Evolutionary conservation across 2,888 invertebrate genomes (phyloP).

Genomic region (Tipula unca): DNA sequence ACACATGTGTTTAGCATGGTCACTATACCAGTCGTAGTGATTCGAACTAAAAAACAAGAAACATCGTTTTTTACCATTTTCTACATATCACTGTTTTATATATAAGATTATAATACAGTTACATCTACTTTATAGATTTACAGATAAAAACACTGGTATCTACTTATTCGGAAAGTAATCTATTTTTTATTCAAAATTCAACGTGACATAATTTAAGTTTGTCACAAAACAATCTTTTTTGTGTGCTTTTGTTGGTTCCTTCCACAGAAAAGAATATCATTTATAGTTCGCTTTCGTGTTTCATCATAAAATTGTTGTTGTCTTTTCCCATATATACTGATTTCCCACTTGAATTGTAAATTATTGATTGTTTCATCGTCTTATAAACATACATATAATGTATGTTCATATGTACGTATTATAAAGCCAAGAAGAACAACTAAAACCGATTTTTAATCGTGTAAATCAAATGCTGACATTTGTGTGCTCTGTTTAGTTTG

Average conservation of each 20-base stretch:
- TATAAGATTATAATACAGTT: background rate
- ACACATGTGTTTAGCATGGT: background rate
- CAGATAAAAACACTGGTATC: background rate
- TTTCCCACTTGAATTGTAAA: background rate
- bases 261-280: background rate
- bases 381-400: too few species aligned
- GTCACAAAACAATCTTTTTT: background rate
- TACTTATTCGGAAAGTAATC: background rate
- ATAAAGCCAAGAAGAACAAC: too few species aligned
- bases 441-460: too few species aligned
- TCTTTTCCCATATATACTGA: background rate
- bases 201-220: background rate
- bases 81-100: too few species aligned
- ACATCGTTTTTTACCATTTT: too few species aligned
- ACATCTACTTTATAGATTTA: background rate
- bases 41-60: too few species aligned
- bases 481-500: background rate
- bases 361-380: background rate
- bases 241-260: background rate
- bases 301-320: background rate
- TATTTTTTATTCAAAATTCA: background rate
- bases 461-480: background rate
- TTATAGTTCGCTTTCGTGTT: background rate
- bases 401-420: too few species aligned
- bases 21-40: background rate